Conservation (phyloP, 2,888 invertebrate species). For the Cosmorhoe ocellata region DNA sequence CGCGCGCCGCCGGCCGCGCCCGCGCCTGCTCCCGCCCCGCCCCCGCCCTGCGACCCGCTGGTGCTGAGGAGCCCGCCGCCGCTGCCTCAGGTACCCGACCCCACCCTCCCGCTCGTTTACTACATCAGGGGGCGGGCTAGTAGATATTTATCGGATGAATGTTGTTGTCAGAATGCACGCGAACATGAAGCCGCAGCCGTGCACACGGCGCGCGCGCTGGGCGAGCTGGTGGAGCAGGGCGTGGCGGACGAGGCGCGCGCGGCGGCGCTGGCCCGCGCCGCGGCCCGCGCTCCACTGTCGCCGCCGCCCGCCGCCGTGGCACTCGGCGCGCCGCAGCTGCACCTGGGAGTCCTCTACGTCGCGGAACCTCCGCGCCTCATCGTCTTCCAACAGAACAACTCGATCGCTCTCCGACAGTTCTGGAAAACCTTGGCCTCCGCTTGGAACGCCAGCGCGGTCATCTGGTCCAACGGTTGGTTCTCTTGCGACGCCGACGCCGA, state of each 20-base stretch:
- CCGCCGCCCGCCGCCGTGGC: constrained; percentile 74
- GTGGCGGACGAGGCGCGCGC: constrained; percentile 68
- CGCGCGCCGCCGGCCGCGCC: constrained; percentile 46
- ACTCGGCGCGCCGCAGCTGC: constrained; percentile 75
- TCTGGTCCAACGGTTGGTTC: constrained; percentile 77
- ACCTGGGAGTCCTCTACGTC: constrained; percentile 75
- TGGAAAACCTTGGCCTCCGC: constrained; percentile 79
- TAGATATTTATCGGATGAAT: too few species aligned
- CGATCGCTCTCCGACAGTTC: constrained; percentile 75
- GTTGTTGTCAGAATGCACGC: constrained; percentile 55
- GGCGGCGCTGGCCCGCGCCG: constrained; percentile 68
- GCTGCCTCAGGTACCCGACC: constrained; percentile 49
- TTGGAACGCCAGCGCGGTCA: constrained; percentile 72
- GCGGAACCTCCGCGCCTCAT: constrained; percentile 64
- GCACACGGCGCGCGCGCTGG: constrained; percentile 72
- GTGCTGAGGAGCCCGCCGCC: constrained; percentile 60
- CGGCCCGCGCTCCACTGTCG: constrained; percentile 64
- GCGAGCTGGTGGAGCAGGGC: constrained; percentile 71
- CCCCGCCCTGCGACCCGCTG: constrained; percentile 55
- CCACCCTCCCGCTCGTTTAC: neutral
- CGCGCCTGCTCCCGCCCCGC: constrained; percentile 41
- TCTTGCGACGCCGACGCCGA: constrained; percentile 63
- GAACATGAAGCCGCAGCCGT: constrained; percentile 71
- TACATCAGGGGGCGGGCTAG: too few species aligned
- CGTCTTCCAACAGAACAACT: constrained; percentile 76